Base-by-base conservation (phyloP, 2,888 invertebrate genomes). In the Eudemis profundana region DNA sequence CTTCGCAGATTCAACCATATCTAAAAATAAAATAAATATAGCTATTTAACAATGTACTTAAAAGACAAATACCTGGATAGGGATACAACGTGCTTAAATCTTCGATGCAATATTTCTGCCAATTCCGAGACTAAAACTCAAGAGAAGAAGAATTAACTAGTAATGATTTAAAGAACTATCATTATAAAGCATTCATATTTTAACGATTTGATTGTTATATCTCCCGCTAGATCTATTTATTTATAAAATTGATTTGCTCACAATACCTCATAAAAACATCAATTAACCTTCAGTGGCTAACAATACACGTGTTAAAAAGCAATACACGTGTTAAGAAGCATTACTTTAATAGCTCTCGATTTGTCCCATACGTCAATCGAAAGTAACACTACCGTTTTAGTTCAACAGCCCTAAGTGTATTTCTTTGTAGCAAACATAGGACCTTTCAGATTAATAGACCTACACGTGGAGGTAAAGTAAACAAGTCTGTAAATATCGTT, bases 401-500 rank as follows among this genome's bases (percentile, higher is more conserved):
- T n/a, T n/a, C 10, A 5, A n/a, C 15, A 27, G 27, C 7, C 54
- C 1, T 51, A 27, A 42, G 17, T 54, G 7, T 14, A 7, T n/a
- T 17, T 19, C 10, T 4, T 10, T 21, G 10, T 10, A 15, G 1
- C 10, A 19, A 29, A 56, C 44, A 42, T 42, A 56, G 29, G 42
- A 42, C 56, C 56, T 56, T 56, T 29, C 27, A 42, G 29, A 44
- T 27, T 8, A 17, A 3, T 15, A 10, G 3, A 0, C n/a, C 42
- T 7, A 44, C 56, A 56, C 54, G 29, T 56, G 42, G 42, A 56
- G 42, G 29, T 17, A 56, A 23, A 44, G 42, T 44, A 42, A 56
- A 56, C 29, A 44, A 3, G 15, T 19, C n/a, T n/a, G 42, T 27
- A 44, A 56, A 17, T 12, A 29, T 44, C n/a, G 4, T 17, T 50